Base-by-base conservation (phyloP, 2,888 invertebrate species). In the Caenorhabditis drosophilae region DNA sequence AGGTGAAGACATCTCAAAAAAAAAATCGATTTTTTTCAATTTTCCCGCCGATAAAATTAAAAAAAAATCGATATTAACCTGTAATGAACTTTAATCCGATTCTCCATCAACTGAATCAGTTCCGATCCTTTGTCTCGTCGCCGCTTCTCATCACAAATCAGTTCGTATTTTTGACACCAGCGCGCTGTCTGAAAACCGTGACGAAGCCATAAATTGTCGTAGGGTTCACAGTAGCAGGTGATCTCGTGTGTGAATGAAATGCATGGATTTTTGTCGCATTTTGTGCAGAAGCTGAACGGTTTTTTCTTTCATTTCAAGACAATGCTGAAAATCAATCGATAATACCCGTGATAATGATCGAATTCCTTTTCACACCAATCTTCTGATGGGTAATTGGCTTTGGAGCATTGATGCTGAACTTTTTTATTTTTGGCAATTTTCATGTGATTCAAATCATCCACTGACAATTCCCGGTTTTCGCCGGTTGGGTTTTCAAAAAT, bases 111-210 rank as follows among this genome's bases (percentile, higher is more conserved):
- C 18, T 66, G 49, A 35, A 70, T 54, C 31, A 77, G 34, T n/a
- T 74, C 73, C 11, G 48, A 48, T 23, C 70, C 70, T 41, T 73
- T 71, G 4, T 75, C 74, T 25, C 66, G 44, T 25, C 77, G 47
- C 18, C 48, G 49, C 35, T 73, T 71, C 46, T 76, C 72, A 54
- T 77, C 69, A 40, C 77, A 77, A 36, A 66, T 67, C 42, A 77
- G 46, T 23, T 77, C 77, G 48, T 73, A 77, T 27, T 70, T 61
- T 36, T 77, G 77, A 58, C 77, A 77, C 77, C 77, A 77, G n/a
- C 70, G 52, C 2, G 77, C 77, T 7, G 77, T 77, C 31, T 70
- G 62, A 34, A 57, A 68, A 2, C 75, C 75, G 57, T 49, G 57
- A 4, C 62, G 35, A 20, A 42, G 25, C 60, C 61, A 67, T 3